Evolutionary conservation across 2,797 vertebrate genomes (phyloP).

Genomic region (Odontamblyopus lacepedii): DNA sequence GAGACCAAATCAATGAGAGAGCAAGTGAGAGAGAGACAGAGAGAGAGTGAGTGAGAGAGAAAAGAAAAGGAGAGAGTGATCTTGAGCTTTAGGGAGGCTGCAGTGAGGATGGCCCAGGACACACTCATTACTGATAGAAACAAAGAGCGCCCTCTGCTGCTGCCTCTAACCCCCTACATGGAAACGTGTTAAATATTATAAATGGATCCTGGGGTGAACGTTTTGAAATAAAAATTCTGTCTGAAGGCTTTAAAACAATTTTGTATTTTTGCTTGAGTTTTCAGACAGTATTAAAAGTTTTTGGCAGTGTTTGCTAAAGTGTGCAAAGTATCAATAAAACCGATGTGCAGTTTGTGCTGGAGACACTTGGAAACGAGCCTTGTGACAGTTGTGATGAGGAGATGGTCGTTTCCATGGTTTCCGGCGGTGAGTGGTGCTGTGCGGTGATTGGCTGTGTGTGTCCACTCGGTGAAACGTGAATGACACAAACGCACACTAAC

Average conservation of each 20-base stretch:
- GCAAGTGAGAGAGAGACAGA: too few relatives aligned
- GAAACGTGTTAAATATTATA: background rate
- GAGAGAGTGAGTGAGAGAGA: too few relatives aligned
- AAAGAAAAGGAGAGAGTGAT: too few relatives aligned
- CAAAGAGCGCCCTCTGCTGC: constrained; percentile 20
- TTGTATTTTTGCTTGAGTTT: too few relatives aligned
- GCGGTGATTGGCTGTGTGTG: background rate
- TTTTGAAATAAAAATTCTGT: too few relatives aligned
- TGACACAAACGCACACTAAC: background rate
- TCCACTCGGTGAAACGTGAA: background rate
- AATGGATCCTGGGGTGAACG: too few relatives aligned
- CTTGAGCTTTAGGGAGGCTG: constrained; percentile 27
- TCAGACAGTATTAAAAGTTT: too few relatives aligned
- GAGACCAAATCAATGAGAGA: too few relatives aligned
- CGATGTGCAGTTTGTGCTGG: too few relatives aligned
- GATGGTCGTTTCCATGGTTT: constrained; percentile 63
- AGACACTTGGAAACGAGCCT: background rate
- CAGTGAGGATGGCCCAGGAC: background rate
- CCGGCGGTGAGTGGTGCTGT: constrained; percentile 35
- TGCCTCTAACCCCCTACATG: background rate
- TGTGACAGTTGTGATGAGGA: constrained; percentile 9
- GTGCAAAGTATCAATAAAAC: background rate
- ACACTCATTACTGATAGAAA: background rate
- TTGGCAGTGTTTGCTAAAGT: too few relatives aligned
- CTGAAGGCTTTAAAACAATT: too few relatives aligned